Percentiles rank a stretch among this genome's conserved stretches.
Evolutionary conservation across 1,140 invertebrate genomes (phyloP).

Genomic region (Acromyrmex heyeri): DNA sequence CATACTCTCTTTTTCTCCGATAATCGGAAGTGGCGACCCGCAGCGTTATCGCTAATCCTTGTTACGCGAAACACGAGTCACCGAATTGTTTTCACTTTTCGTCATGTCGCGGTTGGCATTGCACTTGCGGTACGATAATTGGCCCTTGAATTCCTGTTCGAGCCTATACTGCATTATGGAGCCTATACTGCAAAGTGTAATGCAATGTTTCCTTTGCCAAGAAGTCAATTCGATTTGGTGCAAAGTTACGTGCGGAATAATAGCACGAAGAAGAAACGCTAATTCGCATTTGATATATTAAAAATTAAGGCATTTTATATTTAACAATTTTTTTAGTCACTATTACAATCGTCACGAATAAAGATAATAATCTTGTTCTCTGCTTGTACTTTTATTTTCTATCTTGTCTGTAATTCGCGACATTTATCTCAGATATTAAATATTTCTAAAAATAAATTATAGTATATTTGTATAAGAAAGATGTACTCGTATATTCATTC

Average conservation of each 20-base stretch:
- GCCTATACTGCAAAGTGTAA: too few relatives aligned
- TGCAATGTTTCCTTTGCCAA: background rate
- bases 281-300: conserved; percentile 2
- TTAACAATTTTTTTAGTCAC: background rate
- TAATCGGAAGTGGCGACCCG: conserved; percentile 21
- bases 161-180: background rate
- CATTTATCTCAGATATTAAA: background rate
- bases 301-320: conserved; percentile 44
- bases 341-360: background rate
- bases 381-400: background rate
- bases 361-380: background rate
- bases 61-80: conserved; percentile 30
- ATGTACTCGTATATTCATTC: background rate
- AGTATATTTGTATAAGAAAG: background rate
- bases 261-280: background rate
- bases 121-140: conserved; percentile 54
- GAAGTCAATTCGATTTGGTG: background rate
- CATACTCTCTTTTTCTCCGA: background rate
- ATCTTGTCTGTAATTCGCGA: background rate
- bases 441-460: background rate
- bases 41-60: conserved; percentile 29
- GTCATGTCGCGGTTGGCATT: conserved; percentile 16
- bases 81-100: conserved; percentile 71
- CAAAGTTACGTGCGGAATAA: background rate
- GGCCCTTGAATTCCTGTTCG: conserved; percentile 33